Conservation (phyloP, 2,888 invertebrate species). For the Athetis lepigone region DNA sequence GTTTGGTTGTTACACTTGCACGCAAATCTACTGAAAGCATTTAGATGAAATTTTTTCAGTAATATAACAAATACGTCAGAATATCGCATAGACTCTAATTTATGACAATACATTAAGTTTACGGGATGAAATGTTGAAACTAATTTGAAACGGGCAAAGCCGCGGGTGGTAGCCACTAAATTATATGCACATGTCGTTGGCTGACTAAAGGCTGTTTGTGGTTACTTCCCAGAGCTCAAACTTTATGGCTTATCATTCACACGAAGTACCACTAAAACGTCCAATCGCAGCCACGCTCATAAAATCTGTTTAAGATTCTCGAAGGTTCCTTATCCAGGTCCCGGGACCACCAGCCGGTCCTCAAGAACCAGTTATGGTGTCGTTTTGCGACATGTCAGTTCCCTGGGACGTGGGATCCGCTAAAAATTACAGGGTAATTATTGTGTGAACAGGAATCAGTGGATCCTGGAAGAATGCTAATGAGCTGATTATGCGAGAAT, state of each 20-base stretch:
- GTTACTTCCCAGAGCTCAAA: constrained; percentile 8
- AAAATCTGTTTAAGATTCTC: constrained; percentile 35
- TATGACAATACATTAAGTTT: too few species aligned
- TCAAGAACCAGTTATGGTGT: constrained; percentile 28
- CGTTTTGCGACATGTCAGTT: constrained; percentile 21
- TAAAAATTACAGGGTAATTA: constrained; percentile 57
- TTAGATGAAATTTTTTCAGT: too few species aligned
- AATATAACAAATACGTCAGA: too few species aligned
- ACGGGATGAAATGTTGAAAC: too few species aligned
- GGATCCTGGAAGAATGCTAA: constrained; percentile 43
- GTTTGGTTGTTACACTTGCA: too few species aligned
- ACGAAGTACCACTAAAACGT: constrained; percentile 35
- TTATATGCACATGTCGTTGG: not conserved
- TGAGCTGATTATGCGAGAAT: constrained; percentile 42
- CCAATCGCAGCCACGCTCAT: constrained; percentile 22
- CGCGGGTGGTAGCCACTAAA: too few species aligned
- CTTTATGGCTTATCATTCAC: constrained; percentile 34
- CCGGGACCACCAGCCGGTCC: constrained; percentile 37
- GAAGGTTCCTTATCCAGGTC: constrained; percentile 18
- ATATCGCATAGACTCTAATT: too few species aligned
- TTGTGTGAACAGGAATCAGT: constrained; percentile 34
- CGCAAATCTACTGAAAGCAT: too few species aligned
- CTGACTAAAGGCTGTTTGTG: not conserved
- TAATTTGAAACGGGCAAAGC: too few species aligned
- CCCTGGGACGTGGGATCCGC: constrained; percentile 34